These are phyloP conservation scores for Flexamia atlantica DNA, from an alignment of 2,888 invertebrate genomes.

Conservation along the genomic window DNA sequence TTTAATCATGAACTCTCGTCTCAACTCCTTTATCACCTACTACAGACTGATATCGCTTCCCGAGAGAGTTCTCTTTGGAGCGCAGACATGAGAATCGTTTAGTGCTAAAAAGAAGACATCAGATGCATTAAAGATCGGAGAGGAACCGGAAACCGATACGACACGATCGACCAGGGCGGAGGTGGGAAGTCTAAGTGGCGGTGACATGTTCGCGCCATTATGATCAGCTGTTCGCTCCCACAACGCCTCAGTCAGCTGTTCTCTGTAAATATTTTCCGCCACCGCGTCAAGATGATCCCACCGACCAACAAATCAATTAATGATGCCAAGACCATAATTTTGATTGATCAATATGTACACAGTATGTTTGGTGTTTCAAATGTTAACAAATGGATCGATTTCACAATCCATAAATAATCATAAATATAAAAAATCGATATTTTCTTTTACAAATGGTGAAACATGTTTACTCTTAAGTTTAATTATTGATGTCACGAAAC, in stretches of 20 bases:
- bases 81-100: no score
- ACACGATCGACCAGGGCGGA: conserved; percentile 35
- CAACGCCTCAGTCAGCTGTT: conserved; percentile 40
- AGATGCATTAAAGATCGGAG: conserved; percentile 41
- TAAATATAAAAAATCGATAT: no score
- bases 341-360: no score
- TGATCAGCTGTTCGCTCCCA: conserved; percentile 51
- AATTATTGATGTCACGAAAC: no score
- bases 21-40: no score
- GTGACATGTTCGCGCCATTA: conserved; percentile 54
- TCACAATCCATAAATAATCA: no score
- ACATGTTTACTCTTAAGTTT: no score
- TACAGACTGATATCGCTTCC: neutral
- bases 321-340: no score
- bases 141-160: neutral
- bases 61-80: neutral
- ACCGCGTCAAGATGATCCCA: neutral
- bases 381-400: no score
- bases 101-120: conserved; percentile 32
- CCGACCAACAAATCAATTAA: conserved; percentile 39
- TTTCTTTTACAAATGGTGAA: no score
- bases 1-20: no score
- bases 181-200: conserved; percentile 49
- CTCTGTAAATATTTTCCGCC: conserved; percentile 26
- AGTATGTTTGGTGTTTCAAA: no score